Evolutionary conservation across 2,888 invertebrate genomes (phyloP).

Genomic region (Cosmopolites sordidus): DNA sequence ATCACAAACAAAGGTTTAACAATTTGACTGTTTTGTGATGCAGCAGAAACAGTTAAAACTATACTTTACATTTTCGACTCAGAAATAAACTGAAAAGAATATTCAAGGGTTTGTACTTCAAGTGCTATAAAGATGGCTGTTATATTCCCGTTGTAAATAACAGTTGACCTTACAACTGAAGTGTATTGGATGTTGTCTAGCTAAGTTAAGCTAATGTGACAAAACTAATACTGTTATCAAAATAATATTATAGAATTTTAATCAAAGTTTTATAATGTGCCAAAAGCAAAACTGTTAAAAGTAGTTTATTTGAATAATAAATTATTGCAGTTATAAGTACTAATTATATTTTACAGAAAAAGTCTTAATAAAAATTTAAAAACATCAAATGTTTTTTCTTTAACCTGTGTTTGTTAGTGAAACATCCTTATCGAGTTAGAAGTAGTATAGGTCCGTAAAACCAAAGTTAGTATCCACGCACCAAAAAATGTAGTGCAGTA

Average conservation of each 20-base stretch:
- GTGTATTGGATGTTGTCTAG: no score
- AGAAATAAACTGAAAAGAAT: no score
- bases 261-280: conserved; percentile 1
- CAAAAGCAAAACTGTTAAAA: background rate
- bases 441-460: no score
- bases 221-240: background rate
- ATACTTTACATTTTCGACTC: background rate
- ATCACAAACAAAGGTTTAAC: no score
- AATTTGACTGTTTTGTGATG: no score
- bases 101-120: background rate
- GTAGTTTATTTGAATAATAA: background rate
- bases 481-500: no score
- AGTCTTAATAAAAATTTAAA: background rate
- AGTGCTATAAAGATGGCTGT: conserved; percentile 1
- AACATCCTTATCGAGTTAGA: no score
- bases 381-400: no score
- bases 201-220: background rate
- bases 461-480: no score
- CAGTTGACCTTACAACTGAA: background rate
- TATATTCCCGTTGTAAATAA: conserved; percentile 4
- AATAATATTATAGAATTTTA: conserved; percentile 1
- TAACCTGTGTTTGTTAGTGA: no score
- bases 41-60: no score
- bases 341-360: conserved; percentile 1
- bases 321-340: background rate